Percentiles rank a stretch among this genome's conserved stretches.
phyloP scores from a whole-genome alignment of 2,113 vertebrate genomes.

The Genyomyrus donnyi region DNA sequence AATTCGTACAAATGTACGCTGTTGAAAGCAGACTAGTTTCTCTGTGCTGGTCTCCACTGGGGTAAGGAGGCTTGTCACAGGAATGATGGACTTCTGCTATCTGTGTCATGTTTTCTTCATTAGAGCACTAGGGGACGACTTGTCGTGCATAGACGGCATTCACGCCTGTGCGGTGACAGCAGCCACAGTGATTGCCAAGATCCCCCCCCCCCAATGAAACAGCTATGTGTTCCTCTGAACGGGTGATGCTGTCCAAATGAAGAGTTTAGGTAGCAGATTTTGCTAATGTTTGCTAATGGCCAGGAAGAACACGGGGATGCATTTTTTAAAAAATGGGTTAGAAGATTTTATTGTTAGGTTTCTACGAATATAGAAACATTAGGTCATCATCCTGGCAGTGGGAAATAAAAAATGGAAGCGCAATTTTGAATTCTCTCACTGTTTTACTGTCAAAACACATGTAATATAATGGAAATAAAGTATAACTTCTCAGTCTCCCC shows the following conservation, averaged over 20 bases:
- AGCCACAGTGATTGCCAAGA: too few species aligned
- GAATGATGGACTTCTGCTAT: slow-evolving; percentile 8
- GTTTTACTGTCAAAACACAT: background rate
- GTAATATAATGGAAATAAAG: background rate
- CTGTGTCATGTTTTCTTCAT: slow-evolving; percentile 1
- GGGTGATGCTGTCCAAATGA: background rate
- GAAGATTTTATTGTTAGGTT: background rate
- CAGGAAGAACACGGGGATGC: background rate
- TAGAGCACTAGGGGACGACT: slow-evolving; percentile 7
- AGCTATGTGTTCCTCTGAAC: background rate
- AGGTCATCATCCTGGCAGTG: background rate
- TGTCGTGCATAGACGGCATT: background rate
- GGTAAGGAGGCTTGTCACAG: slow-evolving; percentile 8
- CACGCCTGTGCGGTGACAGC: background rate
- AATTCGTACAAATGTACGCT: background rate
- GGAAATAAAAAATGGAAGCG: background rate
- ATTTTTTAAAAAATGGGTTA: background rate
- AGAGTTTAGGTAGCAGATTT: background rate
- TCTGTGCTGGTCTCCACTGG: background rate
- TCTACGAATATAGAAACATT: background rate
- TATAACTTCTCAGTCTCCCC: background rate
- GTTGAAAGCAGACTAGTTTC: background rate
- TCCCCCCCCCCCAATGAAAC: background rate
- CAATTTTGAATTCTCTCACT: background rate
- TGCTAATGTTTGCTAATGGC: background rate